These are phyloP conservation scores for Lepus americanus DNA, from an alignment of 2,113 vertebrate species.

Conservation along the genomic window DNA sequence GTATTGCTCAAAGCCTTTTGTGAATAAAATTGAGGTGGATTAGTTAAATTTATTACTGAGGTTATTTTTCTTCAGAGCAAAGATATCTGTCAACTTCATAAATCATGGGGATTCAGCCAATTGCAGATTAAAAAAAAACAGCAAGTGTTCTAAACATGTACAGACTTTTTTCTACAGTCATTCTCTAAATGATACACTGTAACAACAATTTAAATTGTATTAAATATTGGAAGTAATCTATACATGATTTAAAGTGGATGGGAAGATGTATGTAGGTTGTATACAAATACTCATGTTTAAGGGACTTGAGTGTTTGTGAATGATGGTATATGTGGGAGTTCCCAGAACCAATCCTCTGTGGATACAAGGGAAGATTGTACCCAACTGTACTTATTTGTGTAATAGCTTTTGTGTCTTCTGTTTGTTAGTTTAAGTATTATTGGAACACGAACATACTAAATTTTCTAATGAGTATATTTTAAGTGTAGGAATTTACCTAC, in stretches of 20 bases:
- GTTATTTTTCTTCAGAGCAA: conserved; percentile 12
- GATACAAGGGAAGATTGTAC: neutral
- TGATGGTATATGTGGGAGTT: neutral
- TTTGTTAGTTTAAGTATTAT: conserved; percentile 40
- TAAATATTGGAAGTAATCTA: neutral
- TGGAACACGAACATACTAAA: neutral
- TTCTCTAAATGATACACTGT: neutral
- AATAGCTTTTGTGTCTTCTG: conserved; percentile 17
- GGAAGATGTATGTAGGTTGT: neutral
- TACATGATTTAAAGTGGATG: neutral
- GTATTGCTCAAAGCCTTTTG: conserved; percentile 15
- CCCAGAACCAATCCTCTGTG: neutral
- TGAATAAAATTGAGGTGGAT: conserved; percentile 43
- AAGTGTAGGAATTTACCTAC: conserved; percentile 25
- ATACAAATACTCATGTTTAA: neutral
- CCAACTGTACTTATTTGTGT: neutral
- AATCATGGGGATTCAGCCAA: neutral
- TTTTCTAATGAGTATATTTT: conserved; percentile 49
- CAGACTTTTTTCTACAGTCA: neutral
- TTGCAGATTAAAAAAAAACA: neutral
- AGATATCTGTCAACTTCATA: conserved; percentile 46
- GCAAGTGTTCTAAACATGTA: neutral
- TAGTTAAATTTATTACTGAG: conserved; percentile 21
- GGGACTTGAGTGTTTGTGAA: neutral
- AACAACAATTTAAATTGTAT: neutral